phyloP scores from a whole-genome alignment of 1,140 invertebrate species.

The Cryptotermes secundus region DNA sequence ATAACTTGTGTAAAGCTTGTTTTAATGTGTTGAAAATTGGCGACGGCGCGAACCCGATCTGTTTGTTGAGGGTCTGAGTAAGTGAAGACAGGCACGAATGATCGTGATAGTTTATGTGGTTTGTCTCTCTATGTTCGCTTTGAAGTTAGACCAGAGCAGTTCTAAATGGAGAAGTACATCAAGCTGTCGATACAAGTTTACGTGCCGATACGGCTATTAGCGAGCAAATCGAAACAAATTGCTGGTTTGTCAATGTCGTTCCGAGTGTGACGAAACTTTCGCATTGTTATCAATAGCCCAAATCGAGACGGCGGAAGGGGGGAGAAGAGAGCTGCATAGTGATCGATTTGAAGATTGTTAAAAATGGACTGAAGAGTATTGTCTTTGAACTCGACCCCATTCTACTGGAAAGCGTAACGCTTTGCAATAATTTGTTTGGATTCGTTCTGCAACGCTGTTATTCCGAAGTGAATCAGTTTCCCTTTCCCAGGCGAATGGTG shows the following conservation, averaged over 20 bases:
- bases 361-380: background rate
- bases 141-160: background rate
- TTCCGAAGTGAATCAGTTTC: background rate
- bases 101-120: background rate
- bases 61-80: too few species aligned
- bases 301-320: background rate
- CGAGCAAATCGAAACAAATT: background rate
- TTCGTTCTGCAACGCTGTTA: background rate
- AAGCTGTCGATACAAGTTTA: background rate
- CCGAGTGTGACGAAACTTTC: conserved; percentile 8
- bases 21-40: too few species aligned
- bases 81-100: background rate
- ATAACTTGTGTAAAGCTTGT: too few species aligned
- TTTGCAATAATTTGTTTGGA: background rate
- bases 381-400: conserved; percentile 13
- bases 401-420: conserved; percentile 14
- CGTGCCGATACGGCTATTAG: background rate
- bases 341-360: background rate
- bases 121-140: background rate
- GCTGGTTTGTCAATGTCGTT: background rate
- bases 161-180: background rate
- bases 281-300: background rate
- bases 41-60: too few species aligned
- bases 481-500: conserved; percentile 24
- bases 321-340: background rate